Base-by-base conservation (phyloP, 2,797 vertebrate species). In the Acanthopagrus latus region DNA sequence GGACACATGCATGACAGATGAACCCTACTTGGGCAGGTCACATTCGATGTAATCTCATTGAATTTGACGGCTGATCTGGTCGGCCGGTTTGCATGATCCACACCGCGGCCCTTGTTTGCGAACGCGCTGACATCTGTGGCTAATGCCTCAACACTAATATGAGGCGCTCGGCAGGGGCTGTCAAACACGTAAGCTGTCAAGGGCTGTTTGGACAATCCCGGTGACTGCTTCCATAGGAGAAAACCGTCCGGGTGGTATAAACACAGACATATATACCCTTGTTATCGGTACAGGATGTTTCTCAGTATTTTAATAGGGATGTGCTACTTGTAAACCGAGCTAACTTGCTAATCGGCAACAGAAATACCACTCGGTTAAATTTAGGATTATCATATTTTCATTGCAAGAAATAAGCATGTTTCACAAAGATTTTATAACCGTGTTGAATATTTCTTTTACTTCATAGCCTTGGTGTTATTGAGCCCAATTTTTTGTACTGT, bases 1-100 rank as follows among this genome's bases (percentile, higher is more conserved):
- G 92, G 91, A 84, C 89, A 86, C 88, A 81, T 84, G 86, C 81
- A 81, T 94, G 94, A 94, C 95, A 93, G 92, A 92, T 93, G 92
- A 95, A 94, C 92, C 88, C 83, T 54, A 69, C 88, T 88, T 82
- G 81, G 81, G 89, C 82, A 82, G 93, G 93, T 94, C 92, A 91
- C 82, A 83, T 82, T 87, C 64, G 73, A 78, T 81, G 82, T 86
- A 92, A 92, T 92, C 84, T 94, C 88, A 92, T 77, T 78, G 92
- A 86, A 86, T 80, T 64, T 92, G 89, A 94, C 72, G 73, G 91
- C 82, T 78, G 90, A 91, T 91, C 89, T 89, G 78, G 84, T 85
- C 50, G 57, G 78, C 83, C 90, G 21, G 88, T 91, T 93, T 87
- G 88, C 84, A 87, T 78, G 88, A 90, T 85, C 86, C 84, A 81